Base-by-base conservation (phyloP, 2,797 vertebrate species). In the Gymnothorax reevesii region DNA sequence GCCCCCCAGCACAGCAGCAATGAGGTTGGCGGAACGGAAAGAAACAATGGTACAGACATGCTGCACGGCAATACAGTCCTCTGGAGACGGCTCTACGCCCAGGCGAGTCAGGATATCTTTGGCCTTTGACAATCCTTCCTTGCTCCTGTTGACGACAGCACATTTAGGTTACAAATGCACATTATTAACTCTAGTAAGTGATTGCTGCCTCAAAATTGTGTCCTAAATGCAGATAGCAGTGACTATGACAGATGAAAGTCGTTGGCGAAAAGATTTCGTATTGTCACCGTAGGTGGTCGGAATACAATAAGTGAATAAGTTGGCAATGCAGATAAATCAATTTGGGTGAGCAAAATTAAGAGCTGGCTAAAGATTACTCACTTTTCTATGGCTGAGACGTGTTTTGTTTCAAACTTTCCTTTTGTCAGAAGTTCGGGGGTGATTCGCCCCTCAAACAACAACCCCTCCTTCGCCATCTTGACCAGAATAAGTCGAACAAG, bases 331-430 rank as follows among this genome's bases (percentile, higher is more conserved):
- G 64, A 66, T 66, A 7, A 66, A 66, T 69, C 5, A 0, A 69
- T 69, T 25, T 25, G 69, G 9, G 69, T 33, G 27, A 33, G 13
- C 60, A 15, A 12, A 3, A 12, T 7, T 12, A 27, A 27, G 25
- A 33, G 9, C 27, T 12, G 25, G 5, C 33, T 13, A 12, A 9
- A 71, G 27, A 9, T 8, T 3, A 86, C 98, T 95, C 94, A 99
- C 99, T 98, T 99, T 92, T 99, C 98, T 84, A 99, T 99, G 87
- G 98, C 98, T n/a, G 98, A 98, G 89, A 99, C 92, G 0, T 99
- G 96, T 88, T 97, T 99, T 10, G 99, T 99, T 89, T 98, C 97
- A 88, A 99, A 92, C 91, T 94, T 98, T 55, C 97, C 98, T 93
- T 95, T 98, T 22, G 99, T 99, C 86, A 99, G 96, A 88, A 99